A percentile compares a stretch with the other conserved stretches of the same genome.
phyloP scores from a whole-genome alignment of 2,888 invertebrate species.

The Priocnemis perturbator region DNA sequence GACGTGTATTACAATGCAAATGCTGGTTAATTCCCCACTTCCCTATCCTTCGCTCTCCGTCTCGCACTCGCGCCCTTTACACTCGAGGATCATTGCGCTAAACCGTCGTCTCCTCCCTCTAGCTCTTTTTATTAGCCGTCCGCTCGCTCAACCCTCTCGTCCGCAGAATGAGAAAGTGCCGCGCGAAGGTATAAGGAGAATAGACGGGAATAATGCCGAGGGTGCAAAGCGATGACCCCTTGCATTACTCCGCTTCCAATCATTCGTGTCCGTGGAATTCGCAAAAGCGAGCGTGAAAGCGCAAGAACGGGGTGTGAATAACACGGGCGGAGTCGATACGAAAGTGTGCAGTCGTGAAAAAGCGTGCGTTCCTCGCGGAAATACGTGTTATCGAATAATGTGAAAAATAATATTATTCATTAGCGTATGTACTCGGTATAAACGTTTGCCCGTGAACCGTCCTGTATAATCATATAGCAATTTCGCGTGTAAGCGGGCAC shows the following conservation, averaged over 20 bases:
- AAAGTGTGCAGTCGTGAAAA: no score
- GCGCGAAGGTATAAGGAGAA: slow-evolving; percentile 17
- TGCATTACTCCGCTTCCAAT: slow-evolving; percentile 14
- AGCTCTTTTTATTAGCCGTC: slow-evolving; percentile 12
- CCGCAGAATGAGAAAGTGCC: slow-evolving; percentile 14
- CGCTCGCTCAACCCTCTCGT: slow-evolving; percentile 5
- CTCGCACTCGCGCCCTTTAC: slow-evolving; percentile 2
- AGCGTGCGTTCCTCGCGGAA: no score
- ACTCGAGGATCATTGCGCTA: slow-evolving; percentile 29
- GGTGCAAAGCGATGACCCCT: slow-evolving; percentile 13
- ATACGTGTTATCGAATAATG: no score
- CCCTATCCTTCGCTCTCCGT: slow-evolving; percentile 25
- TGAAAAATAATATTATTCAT: no score
- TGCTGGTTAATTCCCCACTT: slow-evolving; percentile 62
- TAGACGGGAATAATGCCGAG: slow-evolving; percentile 12
- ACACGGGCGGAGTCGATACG: no score
- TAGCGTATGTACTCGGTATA: no score
- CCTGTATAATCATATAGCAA: no score
- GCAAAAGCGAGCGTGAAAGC: no score
- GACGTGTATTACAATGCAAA: slow-evolving; percentile 69
- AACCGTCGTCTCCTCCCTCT: slow-evolving; percentile 26
- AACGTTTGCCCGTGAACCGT: no score
- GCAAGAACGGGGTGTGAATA: no score
- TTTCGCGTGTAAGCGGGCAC: no score
- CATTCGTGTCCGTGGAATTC: neutral